A percentile compares a stretch with the other conserved stretches of the same genome.
These are phyloP conservation scores for Pseudomugil gertrudae DNA, from an alignment of 2,797 vertebrate genomes.

Conservation along the genomic window DNA sequence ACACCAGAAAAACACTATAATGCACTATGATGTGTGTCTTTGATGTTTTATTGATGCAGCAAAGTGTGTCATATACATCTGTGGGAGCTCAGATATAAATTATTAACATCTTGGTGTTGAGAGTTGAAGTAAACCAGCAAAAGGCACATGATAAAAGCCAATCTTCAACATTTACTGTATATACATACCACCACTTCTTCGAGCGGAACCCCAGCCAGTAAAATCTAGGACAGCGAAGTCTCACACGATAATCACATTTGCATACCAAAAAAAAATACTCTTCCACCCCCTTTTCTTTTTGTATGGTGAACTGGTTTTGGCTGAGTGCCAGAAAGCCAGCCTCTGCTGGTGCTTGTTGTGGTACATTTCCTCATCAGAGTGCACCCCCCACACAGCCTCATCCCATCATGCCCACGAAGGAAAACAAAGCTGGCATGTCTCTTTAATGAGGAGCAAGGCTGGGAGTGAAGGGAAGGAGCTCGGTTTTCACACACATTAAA, in stretches of 20 bases:
- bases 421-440: constrained; percentile 88
- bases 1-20: constrained; percentile 42
- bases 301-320: constrained; percentile 74
- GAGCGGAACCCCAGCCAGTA: constrained; percentile 55
- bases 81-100: constrained; percentile 67
- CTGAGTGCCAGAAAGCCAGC: constrained; percentile 73
- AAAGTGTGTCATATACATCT: constrained; percentile 78
- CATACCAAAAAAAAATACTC: constrained; percentile 72
- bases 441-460: constrained; percentile 82
- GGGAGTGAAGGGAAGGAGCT: constrained; percentile 70
- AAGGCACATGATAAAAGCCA: constrained; percentile 56
- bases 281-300: constrained; percentile 60
- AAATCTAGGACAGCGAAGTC: constrained; percentile 82
- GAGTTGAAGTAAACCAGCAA: constrained; percentile 58
- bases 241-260: constrained; percentile 82
- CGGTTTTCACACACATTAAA: constrained; percentile 74
- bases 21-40: constrained; percentile 43
- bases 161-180: constrained; percentile 28
- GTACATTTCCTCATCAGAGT: constrained; percentile 82
- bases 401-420: constrained; percentile 80
- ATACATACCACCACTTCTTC: constrained; percentile 60
- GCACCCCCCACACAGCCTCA: constrained; percentile 66
- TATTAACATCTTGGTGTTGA: constrained; percentile 72
- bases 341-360: constrained; percentile 80
- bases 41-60: constrained; percentile 83